Evolutionary conservation across 53 echinoderm and acorn worm species (phyloP).

Genomic region (Luidia sarsii): DNA sequence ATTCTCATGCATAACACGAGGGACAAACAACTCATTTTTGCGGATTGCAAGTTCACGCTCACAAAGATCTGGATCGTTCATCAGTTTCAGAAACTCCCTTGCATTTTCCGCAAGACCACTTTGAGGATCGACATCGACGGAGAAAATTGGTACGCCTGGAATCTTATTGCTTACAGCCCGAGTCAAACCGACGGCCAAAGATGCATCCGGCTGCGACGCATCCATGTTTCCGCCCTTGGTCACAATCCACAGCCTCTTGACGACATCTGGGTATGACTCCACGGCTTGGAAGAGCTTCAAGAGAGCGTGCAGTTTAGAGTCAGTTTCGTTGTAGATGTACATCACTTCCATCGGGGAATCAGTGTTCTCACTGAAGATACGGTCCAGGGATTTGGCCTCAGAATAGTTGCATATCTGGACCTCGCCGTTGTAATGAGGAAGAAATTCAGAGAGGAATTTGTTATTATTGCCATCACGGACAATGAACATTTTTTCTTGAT

Average conservation of each 20-base stretch:
- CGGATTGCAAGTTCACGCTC: conserved; percentile 61
- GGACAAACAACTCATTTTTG: conserved; percentile 17
- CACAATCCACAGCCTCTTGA: conserved; percentile 52
- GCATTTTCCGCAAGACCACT: conserved; percentile 17
- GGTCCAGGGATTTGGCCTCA: conserved; percentile 7
- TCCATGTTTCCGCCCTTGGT: conserved; percentile 48
- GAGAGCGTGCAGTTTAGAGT: conserved; percentile 42
- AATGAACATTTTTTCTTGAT: conserved; percentile 41
- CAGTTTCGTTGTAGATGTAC: conserved; percentile 39
- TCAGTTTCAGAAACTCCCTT: conserved; percentile 23
- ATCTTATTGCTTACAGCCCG: conserved; percentile 59
- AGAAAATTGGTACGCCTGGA: conserved; percentile 36
- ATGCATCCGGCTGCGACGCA: conserved; percentile 14
- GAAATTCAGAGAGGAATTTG: conserved; percentile 21
- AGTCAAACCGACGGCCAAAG: conserved; percentile 50
- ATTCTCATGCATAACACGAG: conserved; percentile 47
- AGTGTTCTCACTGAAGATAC: neutral
- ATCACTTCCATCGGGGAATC: conserved; percentile 31
- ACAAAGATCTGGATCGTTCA: conserved; percentile 1
- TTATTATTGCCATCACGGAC: conserved; percentile 19
- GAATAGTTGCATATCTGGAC: conserved; percentile 32
- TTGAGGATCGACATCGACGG: conserved; percentile 36
- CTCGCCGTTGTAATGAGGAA: conserved; percentile 37
- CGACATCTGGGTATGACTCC: conserved; percentile 37
- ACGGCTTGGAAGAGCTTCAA: conserved; percentile 56